Evolutionary conservation across 1,140 invertebrate species (phyloP).

Genomic region (Drosophila arawakana): DNA sequence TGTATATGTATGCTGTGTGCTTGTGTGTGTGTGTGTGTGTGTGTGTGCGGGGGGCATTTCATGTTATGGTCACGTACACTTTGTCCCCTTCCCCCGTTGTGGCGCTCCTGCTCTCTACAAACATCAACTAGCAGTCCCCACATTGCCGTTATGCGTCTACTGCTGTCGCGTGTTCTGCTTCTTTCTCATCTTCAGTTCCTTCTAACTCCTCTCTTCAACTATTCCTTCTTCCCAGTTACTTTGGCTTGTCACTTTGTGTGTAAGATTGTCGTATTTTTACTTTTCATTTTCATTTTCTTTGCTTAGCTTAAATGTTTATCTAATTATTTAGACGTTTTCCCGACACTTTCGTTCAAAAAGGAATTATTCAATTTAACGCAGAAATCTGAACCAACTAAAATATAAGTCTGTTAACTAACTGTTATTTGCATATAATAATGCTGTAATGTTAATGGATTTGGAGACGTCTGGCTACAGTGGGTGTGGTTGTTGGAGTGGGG

Average conservation of each 20-base stretch:
- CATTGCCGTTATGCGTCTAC: slow-evolving; percentile 52
- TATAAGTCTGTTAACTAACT: slow-evolving; percentile 4
- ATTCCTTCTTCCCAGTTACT: not conserved
- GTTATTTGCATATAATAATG: slow-evolving; percentile 6
- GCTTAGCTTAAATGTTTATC: slow-evolving; percentile 74
- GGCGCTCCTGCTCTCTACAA: slow-evolving; percentile 28
- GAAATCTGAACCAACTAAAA: slow-evolving; percentile 53
- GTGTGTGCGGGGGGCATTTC: slow-evolving; percentile 54
- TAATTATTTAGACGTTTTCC: slow-evolving; percentile 75
- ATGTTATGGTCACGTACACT: slow-evolving; percentile 77
- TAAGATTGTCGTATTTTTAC: slow-evolving; percentile 49
- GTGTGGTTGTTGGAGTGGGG: not conserved
- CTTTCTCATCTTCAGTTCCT: not conserved
- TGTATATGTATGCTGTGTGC: slow-evolving; percentile 38
- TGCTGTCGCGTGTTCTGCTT: slow-evolving; percentile 42
- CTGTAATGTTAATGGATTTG: slow-evolving; percentile 12
- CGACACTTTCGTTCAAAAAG: slow-evolving; percentile 42
- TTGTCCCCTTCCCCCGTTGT: slow-evolving; percentile 20
- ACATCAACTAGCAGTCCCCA: slow-evolving; percentile 18
- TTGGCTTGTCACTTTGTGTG: slow-evolving; percentile 38
- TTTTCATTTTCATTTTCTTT: slow-evolving; percentile 51
- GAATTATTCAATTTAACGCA: slow-evolving; percentile 60
- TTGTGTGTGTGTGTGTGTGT: slow-evolving; percentile 19
- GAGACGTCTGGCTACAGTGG: not conserved
- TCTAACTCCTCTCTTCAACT: not conserved